Evolutionary conservation across 1,140 invertebrate genomes (phyloP).

Genomic region (Caenorhabditis tropicalis): DNA sequence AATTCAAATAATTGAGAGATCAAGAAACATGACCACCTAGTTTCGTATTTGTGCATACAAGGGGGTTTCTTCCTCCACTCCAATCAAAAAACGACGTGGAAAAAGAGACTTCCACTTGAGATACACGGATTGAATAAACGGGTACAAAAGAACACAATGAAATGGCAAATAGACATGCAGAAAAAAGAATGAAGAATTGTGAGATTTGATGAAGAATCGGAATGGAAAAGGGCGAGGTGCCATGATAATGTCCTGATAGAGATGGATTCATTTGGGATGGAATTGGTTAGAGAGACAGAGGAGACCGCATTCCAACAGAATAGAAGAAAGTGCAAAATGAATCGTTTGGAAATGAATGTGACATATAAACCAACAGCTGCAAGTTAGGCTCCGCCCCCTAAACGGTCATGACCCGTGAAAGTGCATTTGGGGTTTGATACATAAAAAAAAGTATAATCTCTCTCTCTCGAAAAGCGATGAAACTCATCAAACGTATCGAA

Average conservation of each 20-base stretch:
- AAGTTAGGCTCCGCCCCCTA: neutral
- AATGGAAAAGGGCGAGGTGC: neutral
- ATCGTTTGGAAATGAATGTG: neutral
- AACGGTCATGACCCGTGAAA: slow-evolving; percentile 5
- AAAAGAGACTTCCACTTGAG: neutral
- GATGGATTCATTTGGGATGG: neutral
- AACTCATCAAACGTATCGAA: slow-evolving; percentile 16
- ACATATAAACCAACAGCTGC: neutral
- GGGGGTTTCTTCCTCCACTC: neutral
- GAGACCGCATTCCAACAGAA: no score
- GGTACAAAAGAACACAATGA: neutral
- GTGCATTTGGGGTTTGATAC: neutral
- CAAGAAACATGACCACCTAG: neutral
- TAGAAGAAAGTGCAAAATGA: no score
- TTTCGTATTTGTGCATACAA: no score
- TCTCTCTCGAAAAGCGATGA: no score
- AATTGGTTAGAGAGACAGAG: no score
- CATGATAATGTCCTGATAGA: no score
- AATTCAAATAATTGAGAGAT: no score
- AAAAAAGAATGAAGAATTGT: neutral
- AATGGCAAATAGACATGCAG: neutral
- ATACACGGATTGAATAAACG: neutral
- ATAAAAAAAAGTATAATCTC: neutral
- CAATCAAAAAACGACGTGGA: neutral
- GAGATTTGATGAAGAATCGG: neutral